Evolutionary conservation across 2,888 invertebrate genomes (phyloP).

Genomic region (Drosophila kambysellisi): DNA sequence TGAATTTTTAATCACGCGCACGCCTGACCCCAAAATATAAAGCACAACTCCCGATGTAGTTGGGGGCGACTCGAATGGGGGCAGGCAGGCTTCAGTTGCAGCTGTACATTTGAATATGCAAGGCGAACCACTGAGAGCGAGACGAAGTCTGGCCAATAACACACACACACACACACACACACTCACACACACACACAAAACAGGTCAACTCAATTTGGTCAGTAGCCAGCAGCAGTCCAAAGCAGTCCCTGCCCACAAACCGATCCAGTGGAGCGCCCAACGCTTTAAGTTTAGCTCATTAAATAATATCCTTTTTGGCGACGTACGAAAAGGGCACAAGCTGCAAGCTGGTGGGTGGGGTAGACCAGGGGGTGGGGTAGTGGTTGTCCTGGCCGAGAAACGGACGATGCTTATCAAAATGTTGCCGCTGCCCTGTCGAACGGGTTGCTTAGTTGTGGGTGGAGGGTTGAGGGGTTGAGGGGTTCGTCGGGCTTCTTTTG

Average conservation of each 20-base stretch:
- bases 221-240: slow-evolving; percentile 29
- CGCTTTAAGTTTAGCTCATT: slow-evolving; percentile 83
- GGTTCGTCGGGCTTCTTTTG: slow-evolving; percentile 32
- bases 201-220: slow-evolving; percentile 83
- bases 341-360: not conserved
- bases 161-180: slow-evolving; percentile 37
- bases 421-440: slow-evolving; percentile 77
- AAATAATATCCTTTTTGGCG: slow-evolving; percentile 81
- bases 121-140: slow-evolving; percentile 49
- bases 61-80: slow-evolving; percentile 8
- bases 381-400: slow-evolving; percentile 26
- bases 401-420: slow-evolving; percentile 74
- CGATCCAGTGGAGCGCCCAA: slow-evolving; percentile 53
- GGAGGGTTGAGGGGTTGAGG: not conserved
- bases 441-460: slow-evolving; percentile 30
- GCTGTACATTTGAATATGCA: slow-evolving; percentile 68
- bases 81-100: slow-evolving; percentile 7
- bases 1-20: slow-evolving; percentile 83
- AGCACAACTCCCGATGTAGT: not conserved
- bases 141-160: slow-evolving; percentile 45
- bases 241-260: slow-evolving; percentile 35
- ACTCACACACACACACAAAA: slow-evolving; percentile 19
- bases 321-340: slow-evolving; percentile 14
- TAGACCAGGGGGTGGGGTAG: not conserved
- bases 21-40: slow-evolving; percentile 58